Evolutionary conservation across 2,113 vertebrate genomes (phyloP).

Genomic region (Phalacrocorax brasilianus): DNA sequence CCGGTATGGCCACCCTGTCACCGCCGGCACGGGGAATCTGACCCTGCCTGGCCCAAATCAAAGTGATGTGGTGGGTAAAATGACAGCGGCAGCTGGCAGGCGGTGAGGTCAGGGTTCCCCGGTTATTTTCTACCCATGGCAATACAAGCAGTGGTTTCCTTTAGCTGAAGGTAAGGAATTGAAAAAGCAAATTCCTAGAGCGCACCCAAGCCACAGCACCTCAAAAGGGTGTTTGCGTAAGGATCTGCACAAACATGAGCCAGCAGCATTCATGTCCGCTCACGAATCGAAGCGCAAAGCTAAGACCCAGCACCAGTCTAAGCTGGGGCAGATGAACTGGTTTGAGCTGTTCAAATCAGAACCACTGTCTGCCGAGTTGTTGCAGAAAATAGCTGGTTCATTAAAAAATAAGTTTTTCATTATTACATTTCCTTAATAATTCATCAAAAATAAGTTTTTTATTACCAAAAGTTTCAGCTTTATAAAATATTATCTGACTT

Average conservation of each 20-base stretch:
- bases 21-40: background rate
- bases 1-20: background rate
- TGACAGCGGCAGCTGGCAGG: background rate
- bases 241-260: background rate
- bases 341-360: background rate
- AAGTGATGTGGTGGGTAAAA: rapidly evolving
- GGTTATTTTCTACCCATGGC: background rate
- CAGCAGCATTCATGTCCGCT: background rate
- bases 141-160: background rate
- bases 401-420: background rate
- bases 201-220: background rate
- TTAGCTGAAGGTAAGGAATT: background rate
- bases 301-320: background rate
- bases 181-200: background rate
- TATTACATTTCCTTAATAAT: too few relatives aligned
- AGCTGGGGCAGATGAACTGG: background rate
- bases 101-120: background rate
- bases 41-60: background rate
- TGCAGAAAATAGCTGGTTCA: background rate
- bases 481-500: background rate
- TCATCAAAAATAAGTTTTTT: background rate
- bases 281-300: background rate
- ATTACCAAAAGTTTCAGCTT: background rate
- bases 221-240: background rate
- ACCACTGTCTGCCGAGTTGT: background rate